Conservation (phyloP, 1,140 invertebrate species). For the Leguminivora glycinivorella region DNA sequence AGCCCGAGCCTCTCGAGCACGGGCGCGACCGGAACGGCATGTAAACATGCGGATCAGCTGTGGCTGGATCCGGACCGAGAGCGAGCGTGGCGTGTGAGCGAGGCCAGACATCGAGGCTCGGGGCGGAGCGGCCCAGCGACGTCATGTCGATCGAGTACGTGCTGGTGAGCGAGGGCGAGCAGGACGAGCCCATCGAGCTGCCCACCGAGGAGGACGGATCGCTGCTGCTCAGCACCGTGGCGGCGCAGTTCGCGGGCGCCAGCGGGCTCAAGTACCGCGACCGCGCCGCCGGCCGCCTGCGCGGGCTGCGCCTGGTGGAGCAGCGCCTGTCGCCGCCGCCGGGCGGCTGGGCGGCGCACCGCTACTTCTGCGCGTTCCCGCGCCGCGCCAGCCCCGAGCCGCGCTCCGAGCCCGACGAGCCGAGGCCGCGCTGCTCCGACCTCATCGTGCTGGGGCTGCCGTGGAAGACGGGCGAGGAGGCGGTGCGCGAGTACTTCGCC, state of each 20-base stretch:
- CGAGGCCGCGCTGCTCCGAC: slow-evolving; percentile 89
- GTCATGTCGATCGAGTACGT: slow-evolving; percentile 78
- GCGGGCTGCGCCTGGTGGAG: slow-evolving; percentile 90
- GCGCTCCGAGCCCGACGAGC: slow-evolving; percentile 1
- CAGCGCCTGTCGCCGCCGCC: slow-evolving; percentile 82
- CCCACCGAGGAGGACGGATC: slow-evolving; percentile 92
- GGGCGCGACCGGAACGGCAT: slow-evolving; percentile 13
- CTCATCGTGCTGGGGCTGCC: slow-evolving; percentile 90
- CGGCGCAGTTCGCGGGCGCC: slow-evolving; percentile 92
- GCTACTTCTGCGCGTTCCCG: slow-evolving; percentile 75
- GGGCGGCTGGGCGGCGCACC: slow-evolving; percentile 69
- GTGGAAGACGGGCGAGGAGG: slow-evolving; percentile 89
- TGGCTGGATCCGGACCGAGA: slow-evolving; percentile 43
- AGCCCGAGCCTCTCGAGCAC: slow-evolving; percentile 8
- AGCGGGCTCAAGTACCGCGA: slow-evolving; percentile 94
- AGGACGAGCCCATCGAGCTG: slow-evolving; percentile 92
- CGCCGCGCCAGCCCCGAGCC: slow-evolving; percentile 63
- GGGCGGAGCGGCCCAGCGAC: slow-evolving; percentile 48
- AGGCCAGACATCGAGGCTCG: slow-evolving; percentile 27
- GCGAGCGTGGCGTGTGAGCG: slow-evolving; percentile 52
- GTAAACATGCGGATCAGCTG: slow-evolving; percentile 37
- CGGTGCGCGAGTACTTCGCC: slow-evolving; percentile 86
- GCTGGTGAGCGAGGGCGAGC: slow-evolving; percentile 89
- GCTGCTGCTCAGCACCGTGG: slow-evolving; percentile 88
- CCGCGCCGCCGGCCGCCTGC: slow-evolving; percentile 87